Percentiles rank a stretch among this genome's conserved stretches.
Evolutionary conservation across 2,888 invertebrate genomes (phyloP).

Genomic region (Philonicus albiceps): DNA sequence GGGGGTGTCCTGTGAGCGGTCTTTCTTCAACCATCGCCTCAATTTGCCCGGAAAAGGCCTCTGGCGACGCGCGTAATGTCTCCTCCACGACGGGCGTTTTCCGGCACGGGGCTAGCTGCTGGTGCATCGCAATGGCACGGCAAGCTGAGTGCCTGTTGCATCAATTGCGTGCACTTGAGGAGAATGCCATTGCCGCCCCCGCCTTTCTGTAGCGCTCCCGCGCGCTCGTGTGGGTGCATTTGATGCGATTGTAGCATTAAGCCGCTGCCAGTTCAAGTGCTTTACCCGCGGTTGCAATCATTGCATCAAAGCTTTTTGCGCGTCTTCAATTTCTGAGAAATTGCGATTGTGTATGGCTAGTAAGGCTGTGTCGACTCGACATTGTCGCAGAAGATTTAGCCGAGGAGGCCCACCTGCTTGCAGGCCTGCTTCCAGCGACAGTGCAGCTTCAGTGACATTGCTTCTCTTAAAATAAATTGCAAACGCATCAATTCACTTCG

Average conservation of each 20-base stretch:
- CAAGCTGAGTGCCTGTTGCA: constrained; percentile 11
- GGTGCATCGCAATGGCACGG: background rate
- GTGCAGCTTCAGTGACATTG: background rate
- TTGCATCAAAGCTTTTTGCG: background rate
- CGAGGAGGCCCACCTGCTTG: background rate
- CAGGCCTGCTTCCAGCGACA: background rate
- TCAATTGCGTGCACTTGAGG: constrained; percentile 26
- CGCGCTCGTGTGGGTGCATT: background rate
- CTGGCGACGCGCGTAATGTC: background rate
- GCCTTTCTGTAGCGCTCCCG: background rate
- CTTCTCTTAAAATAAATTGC: background rate
- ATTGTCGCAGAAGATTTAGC: background rate
- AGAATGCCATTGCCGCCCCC: constrained; percentile 23
- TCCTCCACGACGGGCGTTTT: background rate
- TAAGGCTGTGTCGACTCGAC: background rate
- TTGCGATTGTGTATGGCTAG: background rate
- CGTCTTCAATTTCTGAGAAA: background rate
- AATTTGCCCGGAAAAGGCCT: background rate
- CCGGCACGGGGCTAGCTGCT: background rate
- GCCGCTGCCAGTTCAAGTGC: background rate
- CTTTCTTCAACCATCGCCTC: background rate
- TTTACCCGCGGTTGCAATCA: background rate
- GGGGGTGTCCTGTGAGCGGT: background rate
- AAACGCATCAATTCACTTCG: background rate
- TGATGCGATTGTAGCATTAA: background rate